phyloP scores from a whole-genome alignment of 2,888 invertebrate genomes.

The Caenorhabditis auriculariae region DNA sequence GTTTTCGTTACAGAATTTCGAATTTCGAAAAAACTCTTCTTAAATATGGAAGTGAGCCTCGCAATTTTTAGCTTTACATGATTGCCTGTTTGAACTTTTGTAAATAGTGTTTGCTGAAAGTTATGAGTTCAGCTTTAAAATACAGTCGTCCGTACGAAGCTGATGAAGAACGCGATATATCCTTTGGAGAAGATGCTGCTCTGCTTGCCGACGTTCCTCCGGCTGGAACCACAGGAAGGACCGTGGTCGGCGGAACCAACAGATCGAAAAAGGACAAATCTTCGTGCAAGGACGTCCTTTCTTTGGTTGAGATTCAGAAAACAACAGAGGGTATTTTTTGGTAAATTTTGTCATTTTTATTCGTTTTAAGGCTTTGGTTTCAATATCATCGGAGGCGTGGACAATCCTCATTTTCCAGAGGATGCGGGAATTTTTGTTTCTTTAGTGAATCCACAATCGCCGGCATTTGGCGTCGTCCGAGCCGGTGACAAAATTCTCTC shows the following conservation, averaged over 20 bases:
- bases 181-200: conserved; percentile 27
- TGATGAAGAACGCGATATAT: conserved; percentile 23
- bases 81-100: no score
- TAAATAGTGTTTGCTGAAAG: no score
- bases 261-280: conserved; percentile 6
- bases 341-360: background rate
- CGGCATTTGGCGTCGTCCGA: conserved; percentile 65
- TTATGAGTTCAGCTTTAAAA: no score
- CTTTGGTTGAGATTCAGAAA: conserved; percentile 35
- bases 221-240: background rate
- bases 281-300: conserved; percentile 17
- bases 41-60: no score
- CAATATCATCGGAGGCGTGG: conserved; percentile 66
- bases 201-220: conserved; percentile 9
- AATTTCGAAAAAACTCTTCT: no score
- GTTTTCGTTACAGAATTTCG: no score
- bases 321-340: conserved; percentile 16
- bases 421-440: conserved; percentile 66
- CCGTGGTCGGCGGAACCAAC: conserved; percentile 5
- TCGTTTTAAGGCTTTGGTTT: conserved; percentile 65
- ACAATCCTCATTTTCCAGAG: conserved; percentile 63
- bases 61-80: no score
- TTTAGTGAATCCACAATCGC: conserved; percentile 64
- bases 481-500: conserved; percentile 57
- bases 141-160: conserved; percentile 19